phyloP scores from a whole-genome alignment of 2,113 vertebrate species.

The Odocoileus virginianus region DNA sequence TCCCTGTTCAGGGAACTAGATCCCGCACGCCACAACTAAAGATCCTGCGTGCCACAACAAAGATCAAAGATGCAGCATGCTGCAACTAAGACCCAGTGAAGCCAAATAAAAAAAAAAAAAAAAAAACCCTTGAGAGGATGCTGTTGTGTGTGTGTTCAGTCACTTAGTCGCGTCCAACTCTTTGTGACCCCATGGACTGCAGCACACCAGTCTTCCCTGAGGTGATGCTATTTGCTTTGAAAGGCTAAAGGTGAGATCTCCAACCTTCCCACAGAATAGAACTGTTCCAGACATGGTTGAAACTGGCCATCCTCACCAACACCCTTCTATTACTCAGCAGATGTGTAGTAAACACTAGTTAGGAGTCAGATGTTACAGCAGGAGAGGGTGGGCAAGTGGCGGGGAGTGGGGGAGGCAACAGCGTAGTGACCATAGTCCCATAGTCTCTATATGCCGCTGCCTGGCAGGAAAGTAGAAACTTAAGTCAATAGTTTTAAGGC shows the following conservation, averaged over 20 bases:
- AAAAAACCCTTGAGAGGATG: neutral
- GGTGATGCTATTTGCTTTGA: neutral
- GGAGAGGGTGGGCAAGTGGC: rapidly evolving
- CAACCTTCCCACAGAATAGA: neutral
- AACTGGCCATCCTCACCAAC: neutral
- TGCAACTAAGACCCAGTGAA: neutral
- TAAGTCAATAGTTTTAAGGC: neutral
- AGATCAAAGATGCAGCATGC: neutral
- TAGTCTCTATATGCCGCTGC: rapidly evolving
- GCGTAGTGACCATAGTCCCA: neutral
- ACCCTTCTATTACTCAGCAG: neutral
- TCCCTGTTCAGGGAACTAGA: neutral
- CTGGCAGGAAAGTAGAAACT: neutral
- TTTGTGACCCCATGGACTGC: neutral
- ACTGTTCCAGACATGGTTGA: neutral
- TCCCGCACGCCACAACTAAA: rapidly evolving
- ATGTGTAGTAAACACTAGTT: rapidly evolving
- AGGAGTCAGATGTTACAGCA: neutral
- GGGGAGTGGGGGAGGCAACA: rapidly evolving
- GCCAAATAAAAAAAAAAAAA: neutral
- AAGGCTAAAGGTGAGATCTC: neutral
- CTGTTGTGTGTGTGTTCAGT: neutral
- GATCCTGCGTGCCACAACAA: neutral
- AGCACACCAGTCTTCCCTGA: neutral
- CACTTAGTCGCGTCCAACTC: neutral